phyloP scores from a whole-genome alignment of 2,113 vertebrate genomes.

The Solea senegalensis region DNA sequence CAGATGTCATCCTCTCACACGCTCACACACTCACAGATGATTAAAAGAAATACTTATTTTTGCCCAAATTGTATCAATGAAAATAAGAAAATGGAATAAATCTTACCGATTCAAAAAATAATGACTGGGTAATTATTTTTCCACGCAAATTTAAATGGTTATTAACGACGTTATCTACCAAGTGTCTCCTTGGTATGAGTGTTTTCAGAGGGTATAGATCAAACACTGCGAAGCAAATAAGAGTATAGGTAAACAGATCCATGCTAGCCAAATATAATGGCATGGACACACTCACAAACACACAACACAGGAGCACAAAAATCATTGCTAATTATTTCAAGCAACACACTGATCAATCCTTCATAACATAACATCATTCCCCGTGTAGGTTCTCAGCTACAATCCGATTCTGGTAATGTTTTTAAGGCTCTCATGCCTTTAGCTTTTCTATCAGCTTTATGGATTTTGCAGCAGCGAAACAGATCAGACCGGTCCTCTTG shows the following conservation, averaged over 20 bases:
- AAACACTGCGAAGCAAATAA: constrained; percentile 30
- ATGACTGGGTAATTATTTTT: constrained; percentile 1
- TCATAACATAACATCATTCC: constrained; percentile 90
- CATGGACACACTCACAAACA: constrained; percentile 32
- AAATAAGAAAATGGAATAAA: constrained; percentile 2
- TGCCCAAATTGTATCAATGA: neutral
- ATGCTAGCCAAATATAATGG: constrained; percentile 22
- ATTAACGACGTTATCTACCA: constrained; percentile 5
- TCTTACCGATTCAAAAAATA: neutral
- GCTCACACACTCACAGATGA: neutral
- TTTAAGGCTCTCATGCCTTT: constrained; percentile 88
- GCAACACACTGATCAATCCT: constrained; percentile 93
- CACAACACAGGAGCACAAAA: constrained; percentile 70
- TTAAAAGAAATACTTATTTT: constrained; percentile 15
- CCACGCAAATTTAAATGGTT: constrained; percentile 4
- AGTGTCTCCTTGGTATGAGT: neutral
- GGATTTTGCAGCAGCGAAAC: constrained; percentile 84
- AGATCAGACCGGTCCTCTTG: constrained; percentile 81
- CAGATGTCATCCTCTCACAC: neutral
- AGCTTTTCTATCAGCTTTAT: constrained; percentile 87
- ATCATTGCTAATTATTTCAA: constrained; percentile 96
- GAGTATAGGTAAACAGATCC: constrained; percentile 43
- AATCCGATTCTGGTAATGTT: constrained; percentile 94
- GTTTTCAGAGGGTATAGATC: constrained; percentile 20
- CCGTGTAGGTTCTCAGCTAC: constrained; percentile 82